A percentile compares a stretch with the other conserved stretches of the same genome.
Evolutionary conservation across 2,888 invertebrate genomes (phyloP).

Genomic region (Augiades crinisus): DNA sequence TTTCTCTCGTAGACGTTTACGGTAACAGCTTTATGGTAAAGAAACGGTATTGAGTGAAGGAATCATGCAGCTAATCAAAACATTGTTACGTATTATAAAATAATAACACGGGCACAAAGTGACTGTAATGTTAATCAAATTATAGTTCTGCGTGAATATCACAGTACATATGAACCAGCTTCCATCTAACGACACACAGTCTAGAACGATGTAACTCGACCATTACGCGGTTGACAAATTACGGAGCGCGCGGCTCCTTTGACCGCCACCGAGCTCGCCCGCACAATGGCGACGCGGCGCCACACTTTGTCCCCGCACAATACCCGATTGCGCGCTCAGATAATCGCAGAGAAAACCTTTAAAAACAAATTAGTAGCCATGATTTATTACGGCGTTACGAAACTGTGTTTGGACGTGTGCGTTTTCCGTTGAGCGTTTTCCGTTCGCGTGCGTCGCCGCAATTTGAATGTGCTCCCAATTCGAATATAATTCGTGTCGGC

Average conservation of each 20-base stretch:
- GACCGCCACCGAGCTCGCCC: conserved; percentile 34
- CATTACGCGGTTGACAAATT: conserved; percentile 61
- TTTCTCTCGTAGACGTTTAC: no score
- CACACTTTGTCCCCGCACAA: conserved; percentile 51
- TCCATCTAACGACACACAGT: no score
- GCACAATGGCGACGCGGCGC: conserved; percentile 53
- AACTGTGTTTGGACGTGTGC: conserved; percentile 35
- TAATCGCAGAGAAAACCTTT: conserved; percentile 73
- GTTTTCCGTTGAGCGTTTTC: conserved; percentile 49
- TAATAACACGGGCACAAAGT: no score
- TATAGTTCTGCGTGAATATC: no score
- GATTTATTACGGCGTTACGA: conserved; percentile 76
- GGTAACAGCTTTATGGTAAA: no score
- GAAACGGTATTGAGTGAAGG: no score
- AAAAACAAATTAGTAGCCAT: conserved; percentile 80
- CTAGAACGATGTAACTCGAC: conserved; percentile 19
- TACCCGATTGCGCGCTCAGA: conserved; percentile 66
- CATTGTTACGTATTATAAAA: no score
- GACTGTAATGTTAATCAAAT: no score
- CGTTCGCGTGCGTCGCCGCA: conserved; percentile 76
- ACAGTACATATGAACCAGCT: no score
- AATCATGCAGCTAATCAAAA: no score
- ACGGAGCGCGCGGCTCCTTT: conserved; percentile 63
- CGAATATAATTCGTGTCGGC: conserved; percentile 71
- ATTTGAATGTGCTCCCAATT: conserved; percentile 79